A percentile compares a stretch with the other conserved stretches of the same genome.
Conservation (phyloP, 2,113 vertebrate species). For the Salvelinus sp. region DNA sequence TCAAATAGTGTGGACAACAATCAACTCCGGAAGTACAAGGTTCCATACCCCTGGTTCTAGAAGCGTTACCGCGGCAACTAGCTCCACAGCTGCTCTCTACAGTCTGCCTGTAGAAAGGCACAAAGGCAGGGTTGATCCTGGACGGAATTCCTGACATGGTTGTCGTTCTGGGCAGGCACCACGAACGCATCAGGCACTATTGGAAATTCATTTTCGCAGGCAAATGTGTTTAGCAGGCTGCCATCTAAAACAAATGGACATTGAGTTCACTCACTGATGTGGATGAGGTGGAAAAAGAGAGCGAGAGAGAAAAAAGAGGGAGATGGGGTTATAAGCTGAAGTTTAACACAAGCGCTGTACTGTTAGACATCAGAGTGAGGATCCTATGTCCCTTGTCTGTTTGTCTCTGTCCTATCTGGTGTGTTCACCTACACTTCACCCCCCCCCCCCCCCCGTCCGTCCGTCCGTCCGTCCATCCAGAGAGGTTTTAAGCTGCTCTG, state of each 20-base stretch:
- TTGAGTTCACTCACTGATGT: constrained; percentile 55
- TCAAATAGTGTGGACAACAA: constrained; percentile 26
- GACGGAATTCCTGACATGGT: constrained; percentile 61
- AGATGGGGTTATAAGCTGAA: background rate
- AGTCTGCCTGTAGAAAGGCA: constrained; percentile 11
- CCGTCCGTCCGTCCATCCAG: background rate
- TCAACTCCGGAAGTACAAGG: constrained; percentile 37
- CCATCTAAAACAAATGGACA: constrained; percentile 57
- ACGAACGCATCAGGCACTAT: constrained; percentile 48
- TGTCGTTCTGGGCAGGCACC: constrained; percentile 58
- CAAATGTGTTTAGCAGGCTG: constrained; percentile 68
- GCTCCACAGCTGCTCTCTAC: constrained; percentile 50
- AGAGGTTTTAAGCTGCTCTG: constrained; percentile 28
- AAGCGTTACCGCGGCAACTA: constrained; percentile 7
- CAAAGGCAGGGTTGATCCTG: constrained; percentile 31
- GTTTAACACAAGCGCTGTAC: constrained; percentile 21
- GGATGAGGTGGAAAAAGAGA: constrained; percentile 41
- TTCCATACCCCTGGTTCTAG: constrained; percentile 12
- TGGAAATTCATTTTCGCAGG: constrained; percentile 58
- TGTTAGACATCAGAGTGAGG: background rate
- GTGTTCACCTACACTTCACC: constrained; percentile 23
- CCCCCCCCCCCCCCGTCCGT: background rate
- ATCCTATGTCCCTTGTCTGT: background rate
- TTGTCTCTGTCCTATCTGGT: constrained; percentile 10
- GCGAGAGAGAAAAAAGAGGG: constrained; percentile 25